A percentile compares a stretch with the other conserved stretches of the same genome.
phyloP scores from a whole-genome alignment of 2,113 vertebrate genomes.

The Montifringilla adamsi region DNA sequence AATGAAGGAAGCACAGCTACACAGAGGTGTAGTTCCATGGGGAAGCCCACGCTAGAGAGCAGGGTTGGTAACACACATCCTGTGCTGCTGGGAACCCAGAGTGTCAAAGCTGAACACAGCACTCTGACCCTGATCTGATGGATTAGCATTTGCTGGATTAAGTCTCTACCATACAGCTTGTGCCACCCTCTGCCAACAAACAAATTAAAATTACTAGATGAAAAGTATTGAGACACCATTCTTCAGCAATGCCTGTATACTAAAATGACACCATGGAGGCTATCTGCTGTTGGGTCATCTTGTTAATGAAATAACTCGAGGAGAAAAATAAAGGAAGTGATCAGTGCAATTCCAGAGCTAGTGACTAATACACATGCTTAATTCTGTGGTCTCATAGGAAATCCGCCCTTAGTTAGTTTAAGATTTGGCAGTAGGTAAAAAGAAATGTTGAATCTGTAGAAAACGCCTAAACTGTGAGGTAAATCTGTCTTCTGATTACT shows the following conservation, averaged over 20 bases:
- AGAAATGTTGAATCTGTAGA: background rate
- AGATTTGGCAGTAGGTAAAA: background rate
- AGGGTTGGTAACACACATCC: background rate
- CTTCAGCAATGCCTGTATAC: background rate
- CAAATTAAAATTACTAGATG: background rate
- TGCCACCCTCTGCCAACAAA: background rate
- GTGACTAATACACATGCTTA: background rate
- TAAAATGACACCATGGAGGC: background rate
- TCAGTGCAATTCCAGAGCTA: background rate
- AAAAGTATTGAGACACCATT: background rate
- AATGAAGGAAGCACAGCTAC: background rate
- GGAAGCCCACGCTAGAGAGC: accelerated
- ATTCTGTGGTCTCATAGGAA: background rate
- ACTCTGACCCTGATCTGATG: background rate
- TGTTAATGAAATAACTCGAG: background rate
- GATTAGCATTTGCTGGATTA: background rate
- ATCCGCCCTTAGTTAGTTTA: background rate
- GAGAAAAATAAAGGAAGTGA: background rate
- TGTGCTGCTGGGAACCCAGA: background rate
- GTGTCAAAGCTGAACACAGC: background rate
- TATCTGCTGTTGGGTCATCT: background rate
- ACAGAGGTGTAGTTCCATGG: background rate
- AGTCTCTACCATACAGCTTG: background rate
- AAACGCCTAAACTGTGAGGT: background rate
- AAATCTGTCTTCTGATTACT: background rate